These are phyloP conservation scores for Linnaemya tessellans DNA, from an alignment of 2,888 invertebrate species.

Conservation along the genomic window DNA sequence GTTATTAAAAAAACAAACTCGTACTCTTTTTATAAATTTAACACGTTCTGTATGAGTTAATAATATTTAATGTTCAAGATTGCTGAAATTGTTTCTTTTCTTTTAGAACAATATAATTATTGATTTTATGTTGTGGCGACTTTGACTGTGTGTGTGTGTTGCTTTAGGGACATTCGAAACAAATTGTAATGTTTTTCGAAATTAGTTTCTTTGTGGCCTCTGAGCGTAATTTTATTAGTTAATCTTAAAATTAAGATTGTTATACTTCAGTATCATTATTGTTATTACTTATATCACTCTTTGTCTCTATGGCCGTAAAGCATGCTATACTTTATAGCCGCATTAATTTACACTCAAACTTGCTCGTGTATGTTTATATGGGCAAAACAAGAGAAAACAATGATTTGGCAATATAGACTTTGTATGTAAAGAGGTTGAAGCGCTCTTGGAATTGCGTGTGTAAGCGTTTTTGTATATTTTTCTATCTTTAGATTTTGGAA, in stretches of 20 bases:
- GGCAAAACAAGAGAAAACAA: not conserved
- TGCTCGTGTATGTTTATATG: not conserved
- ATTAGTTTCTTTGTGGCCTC: not conserved
- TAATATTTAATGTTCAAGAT: not conserved
- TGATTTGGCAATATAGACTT: not conserved
- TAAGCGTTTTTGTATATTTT: not conserved
- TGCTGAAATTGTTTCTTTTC: not conserved
- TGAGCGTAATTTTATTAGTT: not conserved
- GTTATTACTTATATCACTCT: not conserved
- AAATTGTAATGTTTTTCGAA: not conserved
- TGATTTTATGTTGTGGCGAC: not conserved
- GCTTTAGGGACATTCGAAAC: not conserved
- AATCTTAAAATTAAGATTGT: not conserved
- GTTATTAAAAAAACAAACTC: not conserved
- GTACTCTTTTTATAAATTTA: not conserved
- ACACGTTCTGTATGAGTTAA: not conserved
- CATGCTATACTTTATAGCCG: conserved; percentile 1
- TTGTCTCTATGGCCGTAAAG: not conserved
- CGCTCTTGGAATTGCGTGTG: not conserved
- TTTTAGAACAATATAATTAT: not conserved
- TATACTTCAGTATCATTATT: not conserved
- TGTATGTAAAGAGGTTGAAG: not conserved
- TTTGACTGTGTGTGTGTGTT: not conserved
- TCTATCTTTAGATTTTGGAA: not conserved
- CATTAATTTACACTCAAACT: not conserved